Conservation (phyloP, 2,888 invertebrate species). For the Panorpa germanica region DNA sequence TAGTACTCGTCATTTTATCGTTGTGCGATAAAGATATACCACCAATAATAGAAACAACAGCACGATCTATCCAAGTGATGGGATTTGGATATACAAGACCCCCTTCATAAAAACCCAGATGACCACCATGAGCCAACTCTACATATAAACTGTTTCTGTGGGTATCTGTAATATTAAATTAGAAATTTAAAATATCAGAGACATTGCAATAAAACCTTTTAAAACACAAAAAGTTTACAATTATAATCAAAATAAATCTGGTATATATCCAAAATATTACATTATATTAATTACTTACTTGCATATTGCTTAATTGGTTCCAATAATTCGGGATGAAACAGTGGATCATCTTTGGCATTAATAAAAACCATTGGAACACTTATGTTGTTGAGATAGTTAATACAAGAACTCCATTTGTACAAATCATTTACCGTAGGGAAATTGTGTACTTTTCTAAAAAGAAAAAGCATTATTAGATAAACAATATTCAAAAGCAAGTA, state of each 20-base stretch:
- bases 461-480: constrained; percentile 11
- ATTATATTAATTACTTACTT: constrained; percentile 33
- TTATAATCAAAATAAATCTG: not conserved
- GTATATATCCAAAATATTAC: not conserved
- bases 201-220: constrained; percentile 3
- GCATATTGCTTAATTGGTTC: constrained; percentile 53
- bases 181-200: constrained; percentile 6
- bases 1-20: constrained; percentile 11
- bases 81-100: constrained; percentile 73
- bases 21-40: constrained; percentile 43
- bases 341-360: constrained; percentile 81
- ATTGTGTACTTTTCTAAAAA: constrained; percentile 48
- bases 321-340: constrained; percentile 64
- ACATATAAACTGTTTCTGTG: constrained; percentile 52
- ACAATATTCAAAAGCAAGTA: not conserved
- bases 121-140: constrained; percentile 80
- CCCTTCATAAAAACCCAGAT: constrained; percentile 88
- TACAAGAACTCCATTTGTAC: constrained; percentile 71
- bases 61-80: constrained; percentile 83
- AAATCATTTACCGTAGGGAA: constrained; percentile 60
- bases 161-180: constrained; percentile 30
- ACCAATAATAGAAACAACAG: constrained; percentile 64
- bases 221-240: constrained; percentile 7
- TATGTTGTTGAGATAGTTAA: constrained; percentile 60
- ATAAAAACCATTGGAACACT: constrained; percentile 77